Evolutionary conservation across 2,113 vertebrate genomes (phyloP).

Genomic region (Deroptyus accipitrinus): DNA sequence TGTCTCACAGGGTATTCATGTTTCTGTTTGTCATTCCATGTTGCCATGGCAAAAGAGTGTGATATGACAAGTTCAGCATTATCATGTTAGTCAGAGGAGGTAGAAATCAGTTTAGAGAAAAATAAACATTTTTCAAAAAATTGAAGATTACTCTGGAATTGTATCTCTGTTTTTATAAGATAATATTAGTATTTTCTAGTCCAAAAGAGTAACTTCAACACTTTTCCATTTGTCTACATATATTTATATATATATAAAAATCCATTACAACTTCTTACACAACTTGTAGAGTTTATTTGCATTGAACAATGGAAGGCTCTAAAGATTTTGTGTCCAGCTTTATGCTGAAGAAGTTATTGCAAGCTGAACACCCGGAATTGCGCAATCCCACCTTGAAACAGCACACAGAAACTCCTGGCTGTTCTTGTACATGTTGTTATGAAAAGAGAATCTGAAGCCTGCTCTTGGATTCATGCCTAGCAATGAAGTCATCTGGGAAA

Average conservation of each 20-base stretch:
- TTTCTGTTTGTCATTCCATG: neutral
- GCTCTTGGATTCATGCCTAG: neutral
- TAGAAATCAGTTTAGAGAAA: neutral
- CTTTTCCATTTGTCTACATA: neutral
- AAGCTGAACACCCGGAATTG: neutral
- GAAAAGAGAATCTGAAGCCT: neutral
- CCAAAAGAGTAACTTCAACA: neutral
- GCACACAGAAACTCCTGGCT: neutral
- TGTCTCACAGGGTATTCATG: neutral
- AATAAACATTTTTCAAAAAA: neutral
- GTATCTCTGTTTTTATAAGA: neutral
- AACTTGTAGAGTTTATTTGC: neutral
- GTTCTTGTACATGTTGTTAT: neutral
- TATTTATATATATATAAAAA: neutral
- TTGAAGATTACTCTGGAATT: neutral
- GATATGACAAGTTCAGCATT: neutral
- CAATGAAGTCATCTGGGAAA: neutral
- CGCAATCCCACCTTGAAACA: neutral
- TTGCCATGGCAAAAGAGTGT: neutral
- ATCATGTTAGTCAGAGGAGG: neutral
- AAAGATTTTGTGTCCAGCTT: neutral
- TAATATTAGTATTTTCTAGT: neutral
- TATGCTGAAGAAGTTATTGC: neutral
- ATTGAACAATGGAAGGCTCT: neutral
- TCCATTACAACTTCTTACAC: neutral